These are phyloP conservation scores for Heteronetta atricapilla DNA, from an alignment of 2,113 vertebrate species.

Conservation along the genomic window DNA sequence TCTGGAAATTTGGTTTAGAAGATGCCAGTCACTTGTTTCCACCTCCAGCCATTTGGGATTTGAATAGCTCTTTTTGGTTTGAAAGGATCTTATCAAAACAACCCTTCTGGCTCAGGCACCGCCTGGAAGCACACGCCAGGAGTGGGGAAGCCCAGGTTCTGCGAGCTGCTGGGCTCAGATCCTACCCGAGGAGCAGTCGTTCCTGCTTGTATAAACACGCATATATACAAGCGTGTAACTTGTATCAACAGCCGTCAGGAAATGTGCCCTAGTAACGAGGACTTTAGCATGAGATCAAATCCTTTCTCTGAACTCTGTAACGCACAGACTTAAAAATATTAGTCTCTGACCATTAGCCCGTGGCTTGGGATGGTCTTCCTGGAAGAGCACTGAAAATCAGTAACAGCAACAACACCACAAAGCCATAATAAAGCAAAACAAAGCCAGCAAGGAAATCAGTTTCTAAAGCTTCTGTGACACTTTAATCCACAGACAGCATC, in stretches of 20 bases:
- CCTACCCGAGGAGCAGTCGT: background rate
- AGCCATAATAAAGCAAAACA: background rate
- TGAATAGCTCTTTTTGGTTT: accelerated
- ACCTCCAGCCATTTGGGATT: background rate
- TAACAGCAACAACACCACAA: too few species aligned
- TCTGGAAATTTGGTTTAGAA: background rate
- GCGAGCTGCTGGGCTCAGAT: background rate
- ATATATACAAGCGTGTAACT: background rate
- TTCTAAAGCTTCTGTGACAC: background rate
- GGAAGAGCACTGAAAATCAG: background rate
- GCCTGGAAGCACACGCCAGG: background rate
- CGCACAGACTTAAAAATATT: background rate
- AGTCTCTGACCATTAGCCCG: background rate
- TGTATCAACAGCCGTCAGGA: background rate
- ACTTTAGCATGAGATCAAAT: background rate
- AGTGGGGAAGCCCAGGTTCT: background rate
- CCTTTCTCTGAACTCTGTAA: background rate
- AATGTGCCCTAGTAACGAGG: background rate
- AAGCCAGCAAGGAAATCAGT: background rate
- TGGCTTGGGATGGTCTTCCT: background rate
- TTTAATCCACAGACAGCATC: background rate
- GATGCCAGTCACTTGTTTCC: background rate
- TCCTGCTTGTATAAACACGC: background rate
- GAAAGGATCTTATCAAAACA: background rate
- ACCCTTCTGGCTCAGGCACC: background rate